Evolutionary conservation across 23 tunicate species (phyloP).

Genomic region (Ascidia mentula): DNA sequence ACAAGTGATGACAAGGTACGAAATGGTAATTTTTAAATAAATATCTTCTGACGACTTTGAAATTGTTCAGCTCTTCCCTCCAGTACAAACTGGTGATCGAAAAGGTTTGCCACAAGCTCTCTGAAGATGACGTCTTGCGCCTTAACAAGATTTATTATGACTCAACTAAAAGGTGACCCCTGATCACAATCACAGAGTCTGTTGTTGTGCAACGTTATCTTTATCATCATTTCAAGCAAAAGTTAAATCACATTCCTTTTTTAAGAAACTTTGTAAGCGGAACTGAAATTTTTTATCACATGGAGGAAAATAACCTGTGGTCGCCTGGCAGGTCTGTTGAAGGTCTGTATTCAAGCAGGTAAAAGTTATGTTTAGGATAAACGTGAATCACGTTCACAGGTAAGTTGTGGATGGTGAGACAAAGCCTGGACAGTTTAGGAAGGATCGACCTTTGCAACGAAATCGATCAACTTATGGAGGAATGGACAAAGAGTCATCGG

Average conservation of each 20-base stretch:
- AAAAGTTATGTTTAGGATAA: background rate
- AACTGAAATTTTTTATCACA: background rate
- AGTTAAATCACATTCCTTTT: background rate
- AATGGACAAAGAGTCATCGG: background rate
- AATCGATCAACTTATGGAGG: background rate
- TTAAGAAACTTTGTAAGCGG: background rate
- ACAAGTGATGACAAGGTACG: background rate
- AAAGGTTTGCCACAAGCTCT: background rate
- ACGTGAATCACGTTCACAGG: background rate
- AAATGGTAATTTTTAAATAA: background rate
- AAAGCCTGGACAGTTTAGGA: background rate
- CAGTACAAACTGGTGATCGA: background rate
- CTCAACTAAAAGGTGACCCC: background rate
- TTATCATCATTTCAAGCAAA: background rate
- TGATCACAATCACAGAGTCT: too few species aligned
- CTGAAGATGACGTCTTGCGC: background rate
- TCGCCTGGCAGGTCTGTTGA: background rate
- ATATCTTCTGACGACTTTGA: background rate
- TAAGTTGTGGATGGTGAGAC: background rate
- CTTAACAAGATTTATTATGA: background rate
- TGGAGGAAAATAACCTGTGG: conserved; percentile 1
- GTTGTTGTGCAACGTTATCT: too few species aligned
- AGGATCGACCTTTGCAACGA: background rate
- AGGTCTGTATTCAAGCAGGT: background rate
- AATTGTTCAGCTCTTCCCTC: background rate